Evolutionary conservation across 2,888 invertebrate species (phyloP), one percentile per base, ranked within the genome.

Genomic region (Parascotia fuliginaria): DNA sequence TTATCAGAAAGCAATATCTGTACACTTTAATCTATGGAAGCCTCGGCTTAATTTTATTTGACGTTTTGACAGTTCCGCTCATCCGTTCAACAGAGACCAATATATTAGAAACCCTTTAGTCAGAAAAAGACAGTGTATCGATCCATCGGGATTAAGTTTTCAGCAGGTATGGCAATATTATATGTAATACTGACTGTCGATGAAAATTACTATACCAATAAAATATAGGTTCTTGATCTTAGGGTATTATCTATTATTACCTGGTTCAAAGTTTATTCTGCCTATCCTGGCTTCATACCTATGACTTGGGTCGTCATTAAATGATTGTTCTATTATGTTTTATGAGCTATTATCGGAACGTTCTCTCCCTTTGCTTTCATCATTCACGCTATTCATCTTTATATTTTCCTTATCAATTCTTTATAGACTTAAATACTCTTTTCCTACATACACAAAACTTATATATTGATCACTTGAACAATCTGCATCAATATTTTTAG

Each of bases 41-140:
- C 39, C 45, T 62, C 42, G 58, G 54, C 57, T 61, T 77, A 79
- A 78, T 77, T 69, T 73, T 73, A 75, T 80, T 81, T 78, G 79
- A 81, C 77, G 49, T 77, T 78, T 81, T 78, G 79, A 83, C 79
- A 81, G 75, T 58, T 70, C 58, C 61, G 56, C 45, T 61, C 45
- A 66, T 55, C 55, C 65, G 50, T 51, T 57, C 65, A 70, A 73
- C 42, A 37, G 55, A 36, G 73, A 72, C 38, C 47, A 47, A 60
- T 40, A 59, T 65, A 67, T 66, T 44, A 62, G 55, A 59, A 46
- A 43, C 54, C 38, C 41, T 45, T 16, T 29, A 16, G 63, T 46
- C n/a, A 54, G 65, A 70, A 34, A 43, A 49, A 36, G 70, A 65
- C 12, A 43, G 44, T 33, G 24, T 19, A 52, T 12, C 29, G 39